Evolutionary conservation across 2,797 vertebrate genomes (phyloP), one percentile per base, ranked within the genome.

Genomic region (Octomys mimax): DNA sequence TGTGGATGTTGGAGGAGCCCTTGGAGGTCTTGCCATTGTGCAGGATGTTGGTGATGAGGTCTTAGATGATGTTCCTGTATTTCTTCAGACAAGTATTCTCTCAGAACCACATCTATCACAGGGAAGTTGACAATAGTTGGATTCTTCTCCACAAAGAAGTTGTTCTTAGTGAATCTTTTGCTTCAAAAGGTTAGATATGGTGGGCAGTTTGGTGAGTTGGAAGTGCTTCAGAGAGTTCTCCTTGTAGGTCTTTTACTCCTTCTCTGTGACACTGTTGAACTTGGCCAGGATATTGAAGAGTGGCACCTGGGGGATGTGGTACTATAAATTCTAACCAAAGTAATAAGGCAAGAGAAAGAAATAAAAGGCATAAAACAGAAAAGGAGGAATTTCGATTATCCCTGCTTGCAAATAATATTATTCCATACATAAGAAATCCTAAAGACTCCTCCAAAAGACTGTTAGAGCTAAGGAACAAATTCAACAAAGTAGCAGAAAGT

Each of bases 181-280:
- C 99, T 99, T 98, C 99, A 99, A 98, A 99, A 99, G 97, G 99
- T 99, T 90, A 99, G 99, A 98, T 99, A 99, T 0, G 99, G 99
- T 1, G 99, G 5, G 99, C 98, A 99, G 99, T 96, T 99, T 99
- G 59, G 99, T 99, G 97, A 99, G 98, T 99, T 99, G 99, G 98
- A 99, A 99, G 79, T 99, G 99, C 98, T 99, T 99, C 62, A 99
- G 99, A 93, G 99, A 99, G 97, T 99, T 99, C 97, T 99, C 99
- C 98, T 99, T 99, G 98, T 99, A 99, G n/a, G 99, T 99, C 98
- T 99, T 99, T 98, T 99, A 99, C 94, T 99, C 99, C 99, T 99
- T 99, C 97, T 99, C 99, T 0, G 99, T 99, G 98, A 97, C 99
- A 24, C 99, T 99, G 0, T 99, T 99, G 98, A 99, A 99, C 96